Conservation (phyloP, 92 coral and sea anemone species). For the Palythoa heliodiscus region DNA sequence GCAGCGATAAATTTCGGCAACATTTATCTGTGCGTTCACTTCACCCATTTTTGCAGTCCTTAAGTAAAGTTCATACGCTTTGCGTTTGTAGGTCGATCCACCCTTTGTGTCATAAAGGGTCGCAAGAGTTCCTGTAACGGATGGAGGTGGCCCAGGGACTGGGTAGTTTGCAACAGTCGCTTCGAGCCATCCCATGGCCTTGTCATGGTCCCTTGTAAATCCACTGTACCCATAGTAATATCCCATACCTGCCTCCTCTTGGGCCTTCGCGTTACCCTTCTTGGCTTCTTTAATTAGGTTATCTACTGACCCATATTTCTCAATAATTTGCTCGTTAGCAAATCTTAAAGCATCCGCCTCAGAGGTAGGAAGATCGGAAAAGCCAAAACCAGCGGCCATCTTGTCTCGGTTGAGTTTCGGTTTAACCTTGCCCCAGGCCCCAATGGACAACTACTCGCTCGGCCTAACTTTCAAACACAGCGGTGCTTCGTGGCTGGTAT, state of each 20-base stretch:
- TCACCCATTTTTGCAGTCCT: constrained; percentile 60
- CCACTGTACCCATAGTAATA: constrained; percentile 53
- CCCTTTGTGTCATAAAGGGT: constrained; percentile 54
- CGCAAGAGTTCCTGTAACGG: constrained; percentile 34
- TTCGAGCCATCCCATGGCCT: constrained; percentile 71
- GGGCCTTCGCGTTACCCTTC: constrained; percentile 54
- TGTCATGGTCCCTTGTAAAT: constrained; percentile 53
- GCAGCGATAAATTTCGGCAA: constrained; percentile 73
- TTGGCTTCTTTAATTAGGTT: constrained; percentile 49
- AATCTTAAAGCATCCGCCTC: neutral
- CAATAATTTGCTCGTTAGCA: constrained; percentile 7
- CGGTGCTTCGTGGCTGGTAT: too few relatives aligned
- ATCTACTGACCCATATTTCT: constrained; percentile 52
- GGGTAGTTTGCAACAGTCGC: constrained; percentile 44
- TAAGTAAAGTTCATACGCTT: constrained; percentile 64
- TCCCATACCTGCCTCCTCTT: constrained; percentile 52
- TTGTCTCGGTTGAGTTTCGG: neutral
- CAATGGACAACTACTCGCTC: neutral
- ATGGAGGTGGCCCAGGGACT: neutral
- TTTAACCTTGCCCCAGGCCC: neutral
- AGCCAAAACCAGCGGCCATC: neutral
- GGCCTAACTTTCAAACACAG: neutral
- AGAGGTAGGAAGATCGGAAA: neutral
- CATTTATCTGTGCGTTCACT: constrained; percentile 48
- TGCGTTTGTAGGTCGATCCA: constrained; percentile 44